These are phyloP conservation scores for Cranoglanis bouderius DNA, from an alignment of 2,113 vertebrate genomes.

Conservation along the genomic window DNA sequence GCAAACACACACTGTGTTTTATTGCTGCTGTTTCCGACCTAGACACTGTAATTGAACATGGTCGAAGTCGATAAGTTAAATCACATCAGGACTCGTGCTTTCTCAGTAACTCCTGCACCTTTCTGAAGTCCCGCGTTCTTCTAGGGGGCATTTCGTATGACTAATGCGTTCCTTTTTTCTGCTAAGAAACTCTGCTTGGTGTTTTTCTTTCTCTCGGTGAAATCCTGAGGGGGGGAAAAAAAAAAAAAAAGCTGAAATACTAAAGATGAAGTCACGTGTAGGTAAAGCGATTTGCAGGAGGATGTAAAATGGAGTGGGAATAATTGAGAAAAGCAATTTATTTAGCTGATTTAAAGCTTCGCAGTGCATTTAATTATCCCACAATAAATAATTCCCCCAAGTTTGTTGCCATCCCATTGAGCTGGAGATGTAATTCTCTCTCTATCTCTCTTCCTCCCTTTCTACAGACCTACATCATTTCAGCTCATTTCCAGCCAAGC, in stretches of 20 bases:
- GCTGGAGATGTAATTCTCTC: conserved; percentile 60
- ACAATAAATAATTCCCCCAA: conserved; percentile 67
- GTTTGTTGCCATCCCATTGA: conserved; percentile 64
- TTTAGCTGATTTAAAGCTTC: conserved; percentile 75
- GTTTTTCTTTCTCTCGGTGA: background rate
- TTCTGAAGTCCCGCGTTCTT: background rate
- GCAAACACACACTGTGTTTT: background rate
- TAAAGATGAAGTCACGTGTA: background rate
- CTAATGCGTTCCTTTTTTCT: background rate
- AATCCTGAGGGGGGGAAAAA: background rate
- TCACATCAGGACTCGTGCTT: background rate
- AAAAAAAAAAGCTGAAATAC: background rate
- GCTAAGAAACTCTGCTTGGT: background rate
- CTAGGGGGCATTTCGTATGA: background rate
- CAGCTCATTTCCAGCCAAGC: conserved; percentile 62
- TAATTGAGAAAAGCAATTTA: conserved; percentile 75
- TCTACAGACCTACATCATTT: conserved; percentile 60
- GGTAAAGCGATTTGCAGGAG: conserved; percentile 33
- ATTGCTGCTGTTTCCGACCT: background rate
- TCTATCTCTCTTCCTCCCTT: conserved; percentile 51
- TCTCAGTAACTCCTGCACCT: background rate
- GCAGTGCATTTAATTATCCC: conserved; percentile 70
- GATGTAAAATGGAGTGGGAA: conserved; percentile 43
- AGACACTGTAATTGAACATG: background rate
- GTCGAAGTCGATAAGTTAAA: background rate